Base-by-base conservation (phyloP, 2,797 vertebrate genomes). In the Megaceryle alcyon region DNA sequence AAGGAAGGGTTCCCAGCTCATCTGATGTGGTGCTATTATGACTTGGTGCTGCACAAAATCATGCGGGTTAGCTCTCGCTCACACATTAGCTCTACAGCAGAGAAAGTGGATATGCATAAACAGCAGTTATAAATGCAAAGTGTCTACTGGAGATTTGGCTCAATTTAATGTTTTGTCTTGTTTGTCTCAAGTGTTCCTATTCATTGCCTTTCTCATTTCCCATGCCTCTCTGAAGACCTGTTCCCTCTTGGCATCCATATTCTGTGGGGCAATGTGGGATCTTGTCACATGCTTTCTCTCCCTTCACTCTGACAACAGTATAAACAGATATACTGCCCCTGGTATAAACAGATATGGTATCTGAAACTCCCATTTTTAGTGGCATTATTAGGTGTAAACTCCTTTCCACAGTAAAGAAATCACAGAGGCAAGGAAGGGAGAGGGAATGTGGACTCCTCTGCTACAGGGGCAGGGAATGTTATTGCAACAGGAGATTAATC, bases 131-230 rank as follows among this genome's bases (percentile, higher is more conserved):
- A 88, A 71, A 76, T 37, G 31, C 19, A 9, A 86, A 95, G 28
- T 69, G 73, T 91, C 81, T 96, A 63, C 41, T 69, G 72, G 65
- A 83, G 25, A 79, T 83, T 76, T 78, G 22, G 19, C 29, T 79
- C 9, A 6, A 71, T 51, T 76, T 63, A 49, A 46, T 66, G 23
- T 53, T 83, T 82, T 83, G 7, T 56, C 31, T 70, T 28, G 28
- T 41, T 7, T 76, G 39, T 75, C 83, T 65, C n/a, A 69, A 61
- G 23, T 41, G 23, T 53, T 94, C 54, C 21, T 87, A 8, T 63
- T 94, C 11, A 44, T 83, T 77, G 35, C 16, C 44, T 86, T 70
- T 73, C 48, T 79, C 39, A 54, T 84, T 88, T 86, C 31, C 48
- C 63, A 23, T 25, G 31, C 15, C 22, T 33, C 22, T 77, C 33